Conservation (phyloP, 2,113 vertebrate genomes). For the Tychaedon coryphoeus region DNA sequence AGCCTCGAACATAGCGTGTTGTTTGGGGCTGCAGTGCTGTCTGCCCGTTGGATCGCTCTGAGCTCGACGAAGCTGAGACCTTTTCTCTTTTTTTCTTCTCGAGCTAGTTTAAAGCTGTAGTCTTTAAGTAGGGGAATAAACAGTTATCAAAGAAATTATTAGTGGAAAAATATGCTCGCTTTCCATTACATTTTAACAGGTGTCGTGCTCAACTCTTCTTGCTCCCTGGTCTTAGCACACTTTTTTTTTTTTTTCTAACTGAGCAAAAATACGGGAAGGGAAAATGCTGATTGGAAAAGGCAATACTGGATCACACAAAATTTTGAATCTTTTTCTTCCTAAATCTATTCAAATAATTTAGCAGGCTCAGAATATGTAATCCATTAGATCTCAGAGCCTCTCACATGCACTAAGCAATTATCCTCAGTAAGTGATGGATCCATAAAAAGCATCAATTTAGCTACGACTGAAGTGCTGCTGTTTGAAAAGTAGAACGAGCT, state of each 20-base stretch:
- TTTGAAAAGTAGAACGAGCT: slow-evolving; percentile 33
- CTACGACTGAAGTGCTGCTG: background rate
- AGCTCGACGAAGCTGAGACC: background rate
- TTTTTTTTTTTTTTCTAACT: background rate
- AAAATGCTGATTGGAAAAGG: background rate
- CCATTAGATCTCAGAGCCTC: background rate
- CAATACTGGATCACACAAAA: background rate
- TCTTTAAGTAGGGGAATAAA: background rate
- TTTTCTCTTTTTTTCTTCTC: background rate
- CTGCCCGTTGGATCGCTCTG: accelerated
- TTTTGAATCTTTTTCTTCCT: background rate
- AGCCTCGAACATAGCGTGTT: accelerated
- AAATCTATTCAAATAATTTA: background rate
- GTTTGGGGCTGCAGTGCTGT: background rate
- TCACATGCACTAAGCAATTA: background rate
- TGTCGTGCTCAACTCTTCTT: background rate
- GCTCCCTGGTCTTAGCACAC: background rate
- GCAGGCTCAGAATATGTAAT: background rate
- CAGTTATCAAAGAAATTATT: background rate
- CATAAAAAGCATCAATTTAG: slow-evolving; percentile 27
- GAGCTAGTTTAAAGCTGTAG: background rate
- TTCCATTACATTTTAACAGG: background rate
- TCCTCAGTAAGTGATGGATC: slow-evolving; percentile 1
- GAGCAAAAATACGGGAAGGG: background rate
- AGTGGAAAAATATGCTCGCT: background rate